Percentiles rank a stretch among this genome's conserved stretches.
phyloP scores from a whole-genome alignment of 1,140 invertebrate species.

The Telenomus remus region DNA sequence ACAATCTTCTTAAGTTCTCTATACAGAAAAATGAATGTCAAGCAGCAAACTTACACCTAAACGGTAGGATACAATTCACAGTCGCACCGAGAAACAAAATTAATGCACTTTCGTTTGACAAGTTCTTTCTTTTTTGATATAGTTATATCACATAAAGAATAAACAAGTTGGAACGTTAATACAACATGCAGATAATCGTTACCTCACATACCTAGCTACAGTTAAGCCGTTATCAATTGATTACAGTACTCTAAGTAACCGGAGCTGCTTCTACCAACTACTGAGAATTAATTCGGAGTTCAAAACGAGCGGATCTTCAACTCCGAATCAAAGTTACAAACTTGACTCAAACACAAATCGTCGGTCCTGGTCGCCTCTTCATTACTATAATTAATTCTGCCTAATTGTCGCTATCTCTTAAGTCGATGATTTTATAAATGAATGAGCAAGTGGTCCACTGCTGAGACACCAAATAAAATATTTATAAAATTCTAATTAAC shows the following conservation, averaged over 20 bases:
- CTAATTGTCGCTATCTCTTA: not conserved
- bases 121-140: too few species aligned
- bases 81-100: not conserved
- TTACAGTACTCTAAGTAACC: slow-evolving; percentile 35
- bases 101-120: not conserved
- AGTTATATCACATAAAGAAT: slow-evolving; percentile 40
- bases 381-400: not conserved
- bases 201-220: slow-evolving; percentile 35
- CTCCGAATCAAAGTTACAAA: slow-evolving; percentile 19
- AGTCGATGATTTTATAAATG: not conserved
- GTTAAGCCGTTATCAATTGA: slow-evolving; percentile 48
- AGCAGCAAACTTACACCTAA: not conserved
- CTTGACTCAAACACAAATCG: slow-evolving; percentile 9
- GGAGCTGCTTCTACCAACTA: slow-evolving; percentile 16
- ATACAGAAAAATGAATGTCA: not conserved
- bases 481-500: too few species aligned
- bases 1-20: slow-evolving; percentile 4
- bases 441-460: not conserved
- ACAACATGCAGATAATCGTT: slow-evolving; percentile 32
- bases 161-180: slow-evolving; percentile 33
- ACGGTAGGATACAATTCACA: not conserved
- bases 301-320: slow-evolving; percentile 25
- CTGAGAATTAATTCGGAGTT: slow-evolving; percentile 29
- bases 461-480: not conserved
- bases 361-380: not conserved